Conservation (phyloP, 2,113 vertebrate species). For the Herpailurus yagouaroundi region DNA sequence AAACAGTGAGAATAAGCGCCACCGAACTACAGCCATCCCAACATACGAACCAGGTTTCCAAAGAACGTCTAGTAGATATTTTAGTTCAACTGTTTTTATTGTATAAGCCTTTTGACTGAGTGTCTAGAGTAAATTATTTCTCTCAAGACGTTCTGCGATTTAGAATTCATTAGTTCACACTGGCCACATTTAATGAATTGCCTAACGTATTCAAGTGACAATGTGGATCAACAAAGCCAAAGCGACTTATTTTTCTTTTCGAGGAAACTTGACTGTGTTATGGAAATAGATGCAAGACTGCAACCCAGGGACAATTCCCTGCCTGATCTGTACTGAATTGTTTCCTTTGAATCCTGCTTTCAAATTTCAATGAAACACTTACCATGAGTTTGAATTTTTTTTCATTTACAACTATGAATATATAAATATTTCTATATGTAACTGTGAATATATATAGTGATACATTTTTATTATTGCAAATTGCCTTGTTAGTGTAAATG, state of each 20-base stretch:
- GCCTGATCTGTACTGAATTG: background rate
- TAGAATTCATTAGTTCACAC: conserved; percentile 10
- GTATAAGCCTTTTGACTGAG: background rate
- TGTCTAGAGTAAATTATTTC: background rate
- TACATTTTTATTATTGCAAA: conserved; percentile 9
- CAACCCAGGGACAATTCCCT: background rate
- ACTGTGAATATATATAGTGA: background rate
- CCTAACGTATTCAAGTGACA: background rate
- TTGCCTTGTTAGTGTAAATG: background rate
- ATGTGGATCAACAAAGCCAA: background rate
- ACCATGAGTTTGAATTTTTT: background rate
- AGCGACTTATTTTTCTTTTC: background rate
- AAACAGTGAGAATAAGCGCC: background rate
- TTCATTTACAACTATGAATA: background rate
- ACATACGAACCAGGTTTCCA: background rate
- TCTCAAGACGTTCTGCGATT: background rate
- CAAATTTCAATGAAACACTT: background rate
- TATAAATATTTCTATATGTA: background rate
- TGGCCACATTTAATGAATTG: background rate
- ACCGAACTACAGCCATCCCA: background rate
- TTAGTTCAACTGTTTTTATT: background rate
- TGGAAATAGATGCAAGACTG: background rate
- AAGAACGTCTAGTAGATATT: background rate
- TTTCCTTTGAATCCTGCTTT: background rate
- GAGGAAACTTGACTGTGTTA: background rate